Evolutionary conservation across 2,113 vertebrate genomes (phyloP).

Genomic region (Haliaeetus leucogaster): DNA sequence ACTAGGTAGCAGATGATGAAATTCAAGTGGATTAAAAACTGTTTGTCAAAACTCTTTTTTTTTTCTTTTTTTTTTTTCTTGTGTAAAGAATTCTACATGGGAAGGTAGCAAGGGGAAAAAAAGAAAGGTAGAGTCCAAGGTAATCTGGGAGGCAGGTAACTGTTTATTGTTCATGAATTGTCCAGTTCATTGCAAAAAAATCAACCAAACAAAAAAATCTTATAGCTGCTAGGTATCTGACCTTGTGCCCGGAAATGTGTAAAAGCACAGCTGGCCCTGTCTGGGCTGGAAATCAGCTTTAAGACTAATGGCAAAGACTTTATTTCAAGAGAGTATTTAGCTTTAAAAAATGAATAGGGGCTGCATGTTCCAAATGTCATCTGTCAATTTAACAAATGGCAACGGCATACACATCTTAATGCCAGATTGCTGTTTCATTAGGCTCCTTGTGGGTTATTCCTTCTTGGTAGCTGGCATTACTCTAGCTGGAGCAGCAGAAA

Average conservation of each 20-base stretch:
- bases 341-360: constrained; percentile 45
- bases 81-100: neutral
- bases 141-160: neutral
- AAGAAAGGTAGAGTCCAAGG: neutral
- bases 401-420: neutral
- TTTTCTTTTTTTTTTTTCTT: neutral
- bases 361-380: constrained; percentile 44
- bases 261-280: constrained; percentile 43
- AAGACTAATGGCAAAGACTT: constrained; percentile 29
- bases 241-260: constrained; percentile 42
- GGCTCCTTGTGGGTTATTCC: constrained; percentile 5
- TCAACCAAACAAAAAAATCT: neutral
- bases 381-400: constrained; percentile 54
- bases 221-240: constrained; percentile 12
- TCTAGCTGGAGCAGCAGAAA: neutral
- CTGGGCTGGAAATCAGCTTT: constrained; percentile 27
- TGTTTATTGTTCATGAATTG: neutral
- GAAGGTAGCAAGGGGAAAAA: neutral
- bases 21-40: neutral
- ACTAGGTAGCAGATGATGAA: neutral
- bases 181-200: neutral
- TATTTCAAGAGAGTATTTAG: constrained; percentile 33
- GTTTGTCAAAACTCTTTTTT: neutral
- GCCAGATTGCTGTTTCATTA: constrained; percentile 50
- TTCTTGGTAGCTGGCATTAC: neutral